A percentile compares a stretch with the other conserved stretches of the same genome.
These are phyloP conservation scores for Oedothorax gibbosus DNA, from an alignment of 1,140 invertebrate species.

Conservation along the genomic window DNA sequence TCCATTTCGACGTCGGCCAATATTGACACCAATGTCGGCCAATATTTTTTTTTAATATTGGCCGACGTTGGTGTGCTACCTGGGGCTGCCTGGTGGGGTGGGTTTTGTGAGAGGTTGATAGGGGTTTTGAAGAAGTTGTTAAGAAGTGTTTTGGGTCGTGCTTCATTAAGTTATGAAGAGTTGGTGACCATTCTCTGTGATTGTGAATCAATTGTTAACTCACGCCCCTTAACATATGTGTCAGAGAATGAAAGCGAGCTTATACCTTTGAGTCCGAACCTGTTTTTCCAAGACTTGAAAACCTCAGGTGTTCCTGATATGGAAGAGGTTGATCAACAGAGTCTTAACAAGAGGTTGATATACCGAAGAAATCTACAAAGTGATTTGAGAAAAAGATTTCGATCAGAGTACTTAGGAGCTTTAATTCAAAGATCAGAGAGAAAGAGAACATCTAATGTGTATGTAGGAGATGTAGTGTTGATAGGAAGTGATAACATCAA, in stretches of 20 bases:
- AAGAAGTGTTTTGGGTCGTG: constrained; percentile 14
- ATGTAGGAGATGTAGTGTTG: neutral
- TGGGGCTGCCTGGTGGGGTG: constrained; percentile 17
- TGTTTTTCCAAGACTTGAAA: constrained; percentile 7
- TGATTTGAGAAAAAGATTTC: constrained; percentile 13
- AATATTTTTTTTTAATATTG: no score
- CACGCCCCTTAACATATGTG: constrained; percentile 38
- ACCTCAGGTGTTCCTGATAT: neutral
- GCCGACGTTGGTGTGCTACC: no score
- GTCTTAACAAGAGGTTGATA: neutral
- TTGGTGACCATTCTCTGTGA: constrained; percentile 8
- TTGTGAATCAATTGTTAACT: constrained; percentile 63
- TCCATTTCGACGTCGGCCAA: no score
- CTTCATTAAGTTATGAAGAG: constrained; percentile 29
- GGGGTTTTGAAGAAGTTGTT: neutral
- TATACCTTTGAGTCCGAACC: neutral
- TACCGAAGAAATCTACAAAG: constrained; percentile 17
- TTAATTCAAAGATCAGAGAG: constrained; percentile 20
- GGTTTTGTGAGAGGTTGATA: constrained; percentile 39
- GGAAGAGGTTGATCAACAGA: constrained; percentile 2
- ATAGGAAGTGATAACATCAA: neutral
- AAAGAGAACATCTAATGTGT: neutral
- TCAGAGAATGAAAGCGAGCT: constrained; percentile 24
- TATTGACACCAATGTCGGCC: no score
- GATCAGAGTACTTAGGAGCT: constrained; percentile 26